Base-by-base conservation (phyloP, 2,113 vertebrate genomes). In the Noturus placidus region DNA sequence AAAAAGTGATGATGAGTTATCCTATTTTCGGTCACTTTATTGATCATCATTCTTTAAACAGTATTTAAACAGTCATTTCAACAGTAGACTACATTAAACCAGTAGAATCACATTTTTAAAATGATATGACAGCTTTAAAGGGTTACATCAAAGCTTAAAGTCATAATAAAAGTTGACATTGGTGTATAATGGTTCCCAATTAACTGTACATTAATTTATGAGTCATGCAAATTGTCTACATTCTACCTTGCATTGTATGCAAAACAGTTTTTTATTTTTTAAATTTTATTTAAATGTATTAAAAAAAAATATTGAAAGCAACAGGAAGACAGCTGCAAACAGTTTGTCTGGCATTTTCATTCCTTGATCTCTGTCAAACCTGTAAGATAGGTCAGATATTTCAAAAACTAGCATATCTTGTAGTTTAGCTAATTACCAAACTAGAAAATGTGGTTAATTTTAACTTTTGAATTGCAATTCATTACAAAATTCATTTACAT, bases 331-430 rank as follows among this genome's bases (percentile, higher is more conserved):
- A 20, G 46, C 42, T 33, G 33, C 15, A 69, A 69, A 30, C 9
- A 35, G 30, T 67, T 19, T 30, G 38, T 50, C 20, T n/a, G 8
- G 4, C 17, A 14, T 77, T 25, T 70, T 87, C 63, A 87, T 33
- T 81, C 85, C 15, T 38, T 70, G 77, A 56, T 10, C 33, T 70
- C 85, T 17, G 17, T 22, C 63, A 87, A 67, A 70, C 77, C 85
- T 87, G 85, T 22, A 81, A 87, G 7, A 67, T 0, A 57, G 22
- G 69, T 19, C 20, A 27, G 33, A 61, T 8, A n/a, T 11, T 4
- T 67, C 25, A 86, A 52, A 52, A n/a, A 8, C 13, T 59, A 86
- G 76, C 0, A 54, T 5, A 80, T 25, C n/a, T 11, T n/a, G 1
- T 54, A 17, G 11, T 79, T 15, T 8, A 10, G n/a, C 27, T n/a